These are phyloP conservation scores for Lithosia quadra DNA, from an alignment of 2,888 invertebrate species.

Conservation along the genomic window DNA sequence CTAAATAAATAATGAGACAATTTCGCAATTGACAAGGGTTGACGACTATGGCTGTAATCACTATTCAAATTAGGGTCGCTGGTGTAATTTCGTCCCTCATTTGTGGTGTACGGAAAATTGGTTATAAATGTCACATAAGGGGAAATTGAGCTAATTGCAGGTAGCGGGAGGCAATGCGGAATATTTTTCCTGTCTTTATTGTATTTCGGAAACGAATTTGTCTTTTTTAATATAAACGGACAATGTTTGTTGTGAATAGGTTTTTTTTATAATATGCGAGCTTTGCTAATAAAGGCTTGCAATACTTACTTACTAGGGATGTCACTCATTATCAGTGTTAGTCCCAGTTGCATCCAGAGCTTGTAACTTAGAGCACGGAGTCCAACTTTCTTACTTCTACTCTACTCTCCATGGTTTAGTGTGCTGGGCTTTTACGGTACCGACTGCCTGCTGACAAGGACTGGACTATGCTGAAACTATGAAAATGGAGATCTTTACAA, in stretches of 20 bases:
- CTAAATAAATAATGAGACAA: conserved; percentile 13
- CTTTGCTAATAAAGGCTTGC: too few species aligned
- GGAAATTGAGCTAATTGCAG: conserved; percentile 6
- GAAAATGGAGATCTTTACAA: too few species aligned
- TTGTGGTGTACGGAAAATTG: conserved; percentile 17
- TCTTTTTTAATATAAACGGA: background rate
- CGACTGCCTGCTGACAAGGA: too few species aligned
- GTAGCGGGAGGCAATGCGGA: background rate
- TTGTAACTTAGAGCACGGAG: too few species aligned
- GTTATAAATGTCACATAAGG: conserved; percentile 15
- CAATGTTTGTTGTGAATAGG: background rate
- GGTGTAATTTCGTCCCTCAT: conserved; percentile 8
- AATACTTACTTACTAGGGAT: too few species aligned
- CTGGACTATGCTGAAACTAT: too few species aligned
- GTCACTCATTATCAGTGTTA: too few species aligned
- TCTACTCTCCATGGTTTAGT: too few species aligned
- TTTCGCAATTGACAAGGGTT: conserved; percentile 24
- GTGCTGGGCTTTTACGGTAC: too few species aligned
- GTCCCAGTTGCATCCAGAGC: too few species aligned
- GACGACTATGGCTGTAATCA: conserved; percentile 21
- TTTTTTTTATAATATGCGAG: too few species aligned
- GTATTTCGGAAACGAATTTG: background rate
- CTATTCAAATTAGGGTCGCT: conserved; percentile 22
- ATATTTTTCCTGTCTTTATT: background rate
- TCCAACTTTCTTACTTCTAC: too few species aligned